Evolutionary conservation across 2,797 vertebrate genomes (phyloP), one percentile per base, ranked within the genome.

Genomic region (Mormyrus proboscirostris): DNA sequence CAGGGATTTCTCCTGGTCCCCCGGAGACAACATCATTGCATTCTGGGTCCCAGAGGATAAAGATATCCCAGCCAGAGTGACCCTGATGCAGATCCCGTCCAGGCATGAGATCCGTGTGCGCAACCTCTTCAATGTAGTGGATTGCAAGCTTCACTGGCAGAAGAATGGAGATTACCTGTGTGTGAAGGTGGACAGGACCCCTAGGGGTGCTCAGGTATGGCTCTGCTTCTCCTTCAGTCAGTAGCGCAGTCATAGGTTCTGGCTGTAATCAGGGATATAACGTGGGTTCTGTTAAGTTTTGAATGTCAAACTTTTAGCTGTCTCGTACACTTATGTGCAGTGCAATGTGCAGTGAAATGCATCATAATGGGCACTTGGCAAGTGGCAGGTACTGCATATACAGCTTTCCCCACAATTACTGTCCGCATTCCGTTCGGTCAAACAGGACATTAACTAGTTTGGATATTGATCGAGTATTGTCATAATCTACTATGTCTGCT

Each of bases 21-120:
- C 99, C 0, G 99, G 98, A 65, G 99, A 99, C 93, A 99, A 99
- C 94, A 98, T 99, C 94, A 97, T 99, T 92, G 98, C 98, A 0
- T 99, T 99, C 93, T 99, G 99, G 98, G 98, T 99, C 44, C 99
- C 98, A 0, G 98, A 99, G 93, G 99, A 99, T 93, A 99, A 99
- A 93, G 98, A 99, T 89, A 99, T 99, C 93, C 99, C 99, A 4
- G 99, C 98, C 41, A 97, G 99, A 91, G 98, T 99, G 90, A 99
- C 99, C 12, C 95, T 99, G 93, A 99, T 99, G 98, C 98, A 99
- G 94, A 90, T 99, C 89, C 99, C 99, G 25, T 96, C 96, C 88
- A 96, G 99, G 73, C 98, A 98, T 90, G 99, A 99, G 95, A 99
- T 99, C 91, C 93, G 99, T 3, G 98, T 99, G n/a, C 95, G 99